These are phyloP conservation scores for Agrochola macilenta DNA, from an alignment of 2,888 invertebrate species.

Conservation along the genomic window DNA sequence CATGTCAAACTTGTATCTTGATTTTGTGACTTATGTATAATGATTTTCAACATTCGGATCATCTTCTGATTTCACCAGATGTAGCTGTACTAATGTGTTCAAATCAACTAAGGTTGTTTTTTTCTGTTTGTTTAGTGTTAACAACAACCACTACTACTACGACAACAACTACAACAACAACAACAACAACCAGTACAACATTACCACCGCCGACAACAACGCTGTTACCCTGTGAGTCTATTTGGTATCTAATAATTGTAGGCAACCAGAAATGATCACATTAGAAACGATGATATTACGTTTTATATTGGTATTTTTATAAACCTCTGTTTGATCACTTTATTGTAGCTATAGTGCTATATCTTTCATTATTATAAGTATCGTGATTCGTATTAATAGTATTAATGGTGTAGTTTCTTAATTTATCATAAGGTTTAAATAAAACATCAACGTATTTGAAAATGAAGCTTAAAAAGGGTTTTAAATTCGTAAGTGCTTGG, in stretches of 20 bases:
- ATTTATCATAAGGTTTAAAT: background rate
- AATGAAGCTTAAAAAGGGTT: background rate
- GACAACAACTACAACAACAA: slow-evolving; percentile 66
- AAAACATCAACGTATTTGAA: slow-evolving; percentile 2
- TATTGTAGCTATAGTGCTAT: background rate
- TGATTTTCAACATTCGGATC: too few relatives aligned
- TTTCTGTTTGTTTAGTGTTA: slow-evolving; percentile 73
- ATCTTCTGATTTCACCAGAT: too few relatives aligned
- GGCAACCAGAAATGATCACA: background rate
- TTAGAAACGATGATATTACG: background rate
- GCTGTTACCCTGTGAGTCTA: slow-evolving; percentile 76
- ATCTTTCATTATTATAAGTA: background rate
- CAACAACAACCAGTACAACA: slow-evolving; percentile 81
- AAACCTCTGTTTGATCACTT: background rate
- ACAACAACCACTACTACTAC: slow-evolving; percentile 76
- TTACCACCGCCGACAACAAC: slow-evolving; percentile 77
- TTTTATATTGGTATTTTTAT: background rate
- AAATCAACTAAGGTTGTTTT: background rate
- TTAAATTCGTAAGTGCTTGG: background rate
- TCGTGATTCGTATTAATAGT: background rate
- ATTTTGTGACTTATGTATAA: too few relatives aligned
- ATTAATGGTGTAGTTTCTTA: background rate
- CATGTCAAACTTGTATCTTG: too few relatives aligned
- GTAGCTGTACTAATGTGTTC: too few relatives aligned
- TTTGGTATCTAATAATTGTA: background rate